Evolutionary conservation across 2,113 vertebrate genomes (phyloP), one percentile per base, ranked within the genome.

Genomic region (Odocoileus hemionus): DNA sequence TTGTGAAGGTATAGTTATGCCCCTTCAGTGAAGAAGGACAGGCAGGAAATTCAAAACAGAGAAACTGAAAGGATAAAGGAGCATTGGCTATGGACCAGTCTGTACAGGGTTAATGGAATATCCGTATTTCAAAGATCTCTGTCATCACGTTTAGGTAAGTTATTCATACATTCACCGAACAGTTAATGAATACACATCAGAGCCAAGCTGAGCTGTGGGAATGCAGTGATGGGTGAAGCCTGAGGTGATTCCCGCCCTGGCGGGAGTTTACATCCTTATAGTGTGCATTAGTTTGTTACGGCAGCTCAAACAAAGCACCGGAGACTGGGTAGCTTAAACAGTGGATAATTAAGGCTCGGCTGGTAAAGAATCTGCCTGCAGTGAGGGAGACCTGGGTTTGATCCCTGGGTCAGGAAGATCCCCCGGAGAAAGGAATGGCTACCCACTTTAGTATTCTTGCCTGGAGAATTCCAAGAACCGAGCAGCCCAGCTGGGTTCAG

Each of bases 161-260:
- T 19, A 57, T 45, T 57, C 70, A 39, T 61, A 86, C 21, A 23
- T 5, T 55, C 45, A 28, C n/a, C 28, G 17, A 58, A 25, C n/a
- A 45, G 10, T 26, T 45, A 30, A 0, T 54, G 78, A 30, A 26
- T 17, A 19, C 3, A 2, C 12, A 64, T 36, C 12, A 47, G 23
- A 43, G n/a, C 6, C 25, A 45, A 25, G 55, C 13, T 26, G 86
- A 50, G 64, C 13, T 36, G 67, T 0, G 11, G 54, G 43, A 26
- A 52, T 28, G 80, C 64, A 52, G 60, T 2, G 43, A 39, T 1
- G 26, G n/a, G 45, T 19, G 54, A 23, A 4, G 12, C 17, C 36
- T 36, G 28, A 70, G 58, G 36, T 0, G 13, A 39, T 25, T 74
- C 39, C 52, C 2, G 2, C 28, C 7, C 45, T 61, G 1, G 2